These are phyloP conservation scores for Ernsta delagoae DNA, from an alignment of 2,888 invertebrate species.

Conservation along the genomic window DNA sequence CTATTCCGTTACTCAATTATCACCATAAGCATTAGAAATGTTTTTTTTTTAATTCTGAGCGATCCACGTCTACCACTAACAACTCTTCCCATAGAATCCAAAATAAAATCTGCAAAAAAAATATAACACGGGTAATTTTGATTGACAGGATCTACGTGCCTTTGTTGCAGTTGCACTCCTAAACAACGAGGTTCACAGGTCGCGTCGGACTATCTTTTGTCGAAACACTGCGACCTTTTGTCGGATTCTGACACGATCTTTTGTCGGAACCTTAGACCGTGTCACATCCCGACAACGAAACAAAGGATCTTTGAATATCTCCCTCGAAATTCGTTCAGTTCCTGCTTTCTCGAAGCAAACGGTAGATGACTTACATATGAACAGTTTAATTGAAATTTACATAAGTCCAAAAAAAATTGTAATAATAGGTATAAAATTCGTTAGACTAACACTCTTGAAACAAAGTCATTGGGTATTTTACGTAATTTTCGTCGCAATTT, in stretches of 20 bases:
- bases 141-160: conserved; percentile 42
- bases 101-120: conserved; percentile 36
- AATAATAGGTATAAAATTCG: background rate
- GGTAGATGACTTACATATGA: conserved; percentile 18
- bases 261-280: conserved; percentile 33
- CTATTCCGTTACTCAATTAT: too few relatives aligned
- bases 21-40: too few relatives aligned
- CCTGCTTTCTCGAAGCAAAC: conserved; percentile 26
- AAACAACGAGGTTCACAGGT: conserved; percentile 48
- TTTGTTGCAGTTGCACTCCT: conserved; percentile 39
- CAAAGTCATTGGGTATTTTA: too few relatives aligned
- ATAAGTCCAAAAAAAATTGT: too few relatives aligned
- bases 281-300: conserved; percentile 48
- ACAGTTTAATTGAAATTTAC: conserved; percentile 34
- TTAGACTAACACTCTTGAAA: background rate
- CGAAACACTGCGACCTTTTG: conserved; percentile 31
- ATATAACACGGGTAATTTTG: conserved; percentile 40
- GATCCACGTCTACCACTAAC: too few relatives aligned
- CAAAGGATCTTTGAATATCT: conserved; percentile 44
- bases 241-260: conserved; percentile 28
- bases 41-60: too few relatives aligned
- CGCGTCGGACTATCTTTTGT: conserved; percentile 38
- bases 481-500: too few relatives aligned
- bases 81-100: conserved; percentile 26
- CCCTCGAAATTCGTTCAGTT: conserved; percentile 41